Evolutionary conservation across 2,113 vertebrate species (phyloP).

Genomic region (Ellobius talpinus): DNA sequence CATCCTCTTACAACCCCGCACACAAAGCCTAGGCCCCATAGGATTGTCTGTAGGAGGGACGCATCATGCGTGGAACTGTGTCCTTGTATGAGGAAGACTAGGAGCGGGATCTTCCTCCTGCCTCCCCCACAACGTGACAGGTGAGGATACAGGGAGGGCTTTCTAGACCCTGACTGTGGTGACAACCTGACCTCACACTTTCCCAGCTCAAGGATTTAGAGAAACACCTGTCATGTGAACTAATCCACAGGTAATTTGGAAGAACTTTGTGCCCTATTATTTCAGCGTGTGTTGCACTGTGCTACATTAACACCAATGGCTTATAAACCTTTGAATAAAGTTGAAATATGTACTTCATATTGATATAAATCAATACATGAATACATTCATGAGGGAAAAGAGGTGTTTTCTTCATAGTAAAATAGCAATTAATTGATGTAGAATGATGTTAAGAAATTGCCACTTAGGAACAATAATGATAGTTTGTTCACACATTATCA

Average conservation of each 20-base stretch:
- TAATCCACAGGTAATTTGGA: background rate
- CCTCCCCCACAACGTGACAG: no score
- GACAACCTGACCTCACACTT: background rate
- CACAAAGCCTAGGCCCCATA: background rate
- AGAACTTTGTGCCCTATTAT: no score
- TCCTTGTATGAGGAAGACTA: background rate
- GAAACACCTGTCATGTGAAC: background rate
- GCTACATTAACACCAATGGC: background rate
- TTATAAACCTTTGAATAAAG: background rate
- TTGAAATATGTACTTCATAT: background rate
- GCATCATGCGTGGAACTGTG: background rate
- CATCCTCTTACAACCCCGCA: background rate
- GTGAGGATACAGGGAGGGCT: no score
- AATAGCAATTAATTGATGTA: background rate
- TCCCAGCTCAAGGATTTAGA: background rate
- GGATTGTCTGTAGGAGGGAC: background rate
- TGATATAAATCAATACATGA: background rate
- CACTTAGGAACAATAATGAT: background rate
- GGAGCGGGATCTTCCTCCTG: no score
- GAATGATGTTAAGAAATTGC: background rate
- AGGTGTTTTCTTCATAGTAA: background rate
- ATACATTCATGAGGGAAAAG: background rate
- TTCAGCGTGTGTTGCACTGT: no score
- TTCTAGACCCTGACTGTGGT: background rate
- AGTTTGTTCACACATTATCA: background rate